These are phyloP conservation scores for Montipora capricornis DNA, from an alignment of 64 coral and sea anemone species.

Conservation along the genomic window DNA sequence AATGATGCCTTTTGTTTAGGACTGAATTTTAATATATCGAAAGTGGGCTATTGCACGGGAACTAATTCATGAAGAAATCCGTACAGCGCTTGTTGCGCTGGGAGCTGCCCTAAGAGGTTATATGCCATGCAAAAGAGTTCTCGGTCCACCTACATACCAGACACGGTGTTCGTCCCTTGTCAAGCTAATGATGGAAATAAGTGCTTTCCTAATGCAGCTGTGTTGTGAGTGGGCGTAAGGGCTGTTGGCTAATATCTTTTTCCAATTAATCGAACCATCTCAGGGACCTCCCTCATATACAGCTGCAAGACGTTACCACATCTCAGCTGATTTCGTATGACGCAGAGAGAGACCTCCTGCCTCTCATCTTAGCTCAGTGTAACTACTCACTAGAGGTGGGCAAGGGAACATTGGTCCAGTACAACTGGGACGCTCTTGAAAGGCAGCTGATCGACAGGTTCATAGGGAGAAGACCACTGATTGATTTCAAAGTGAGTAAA, in stretches of 20 bases:
- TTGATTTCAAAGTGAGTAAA: constrained; percentile 69
- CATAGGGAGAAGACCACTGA: constrained; percentile 44
- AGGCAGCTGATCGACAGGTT: constrained; percentile 81
- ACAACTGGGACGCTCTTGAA: constrained; percentile 61
- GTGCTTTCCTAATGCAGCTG: no score
- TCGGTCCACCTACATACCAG: no score
- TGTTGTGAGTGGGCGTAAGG: neutral
- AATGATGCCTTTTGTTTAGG: no score
- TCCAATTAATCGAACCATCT: neutral
- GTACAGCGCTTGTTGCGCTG: no score
- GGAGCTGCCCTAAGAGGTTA: no score
- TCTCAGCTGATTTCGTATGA: constrained; percentile 69
- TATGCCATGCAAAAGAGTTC: no score
- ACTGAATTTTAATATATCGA: no score
- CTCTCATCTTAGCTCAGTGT: constrained; percentile 64
- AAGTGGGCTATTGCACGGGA: no score
- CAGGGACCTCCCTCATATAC: constrained; percentile 41
- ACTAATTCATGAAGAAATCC: no score
- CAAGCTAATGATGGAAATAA: no score
- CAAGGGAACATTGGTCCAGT: constrained; percentile 64
- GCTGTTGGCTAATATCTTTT: neutral
- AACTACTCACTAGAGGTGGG: constrained; percentile 78
- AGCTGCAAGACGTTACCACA: constrained; percentile 34
- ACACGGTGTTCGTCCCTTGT: no score
- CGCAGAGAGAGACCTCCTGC: constrained; percentile 65